Percentiles rank a stretch among this genome's conserved stretches.
These are phyloP conservation scores for Polypedilum pembai DNA, from an alignment of 1,140 invertebrate species.

Conservation along the genomic window DNA sequence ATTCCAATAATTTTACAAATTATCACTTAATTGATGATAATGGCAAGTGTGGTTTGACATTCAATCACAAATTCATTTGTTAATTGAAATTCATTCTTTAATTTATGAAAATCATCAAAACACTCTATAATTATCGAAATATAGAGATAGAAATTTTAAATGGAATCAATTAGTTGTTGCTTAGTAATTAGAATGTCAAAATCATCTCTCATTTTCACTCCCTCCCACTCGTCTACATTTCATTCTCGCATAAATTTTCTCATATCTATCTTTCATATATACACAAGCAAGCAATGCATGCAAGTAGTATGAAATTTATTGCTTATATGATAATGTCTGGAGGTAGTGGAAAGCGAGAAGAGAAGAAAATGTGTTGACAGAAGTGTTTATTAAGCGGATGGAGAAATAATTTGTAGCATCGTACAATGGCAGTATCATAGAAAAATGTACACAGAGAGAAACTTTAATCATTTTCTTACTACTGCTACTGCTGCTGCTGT, in stretches of 20 bases:
- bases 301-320: conserved; percentile 15
- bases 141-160: not conserved
- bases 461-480: conserved; percentile 25
- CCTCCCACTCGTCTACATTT: too few species aligned
- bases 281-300: not conserved
- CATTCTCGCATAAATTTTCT: not conserved
- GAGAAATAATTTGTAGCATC: conserved; percentile 14
- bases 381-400: conserved; percentile 11
- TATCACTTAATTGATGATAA: too few species aligned
- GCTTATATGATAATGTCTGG: conserved; percentile 21
- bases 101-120: too few species aligned
- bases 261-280: conserved; percentile 4
- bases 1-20: too few species aligned
- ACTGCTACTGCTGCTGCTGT: not conserved
- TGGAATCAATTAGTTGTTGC: conserved; percentile 8
- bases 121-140: too few species aligned
- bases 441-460: not conserved
- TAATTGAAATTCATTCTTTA: too few species aligned
- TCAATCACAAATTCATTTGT: too few species aligned
- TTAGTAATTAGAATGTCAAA: not conserved
- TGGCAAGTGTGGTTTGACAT: too few species aligned
- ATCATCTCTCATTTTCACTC: not conserved
- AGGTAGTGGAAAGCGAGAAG: not conserved
- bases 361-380: conserved; percentile 20
- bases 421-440: not conserved